Evolutionary conservation across 2,113 vertebrate species (phyloP).

Genomic region (Hemiprocne comata): DNA sequence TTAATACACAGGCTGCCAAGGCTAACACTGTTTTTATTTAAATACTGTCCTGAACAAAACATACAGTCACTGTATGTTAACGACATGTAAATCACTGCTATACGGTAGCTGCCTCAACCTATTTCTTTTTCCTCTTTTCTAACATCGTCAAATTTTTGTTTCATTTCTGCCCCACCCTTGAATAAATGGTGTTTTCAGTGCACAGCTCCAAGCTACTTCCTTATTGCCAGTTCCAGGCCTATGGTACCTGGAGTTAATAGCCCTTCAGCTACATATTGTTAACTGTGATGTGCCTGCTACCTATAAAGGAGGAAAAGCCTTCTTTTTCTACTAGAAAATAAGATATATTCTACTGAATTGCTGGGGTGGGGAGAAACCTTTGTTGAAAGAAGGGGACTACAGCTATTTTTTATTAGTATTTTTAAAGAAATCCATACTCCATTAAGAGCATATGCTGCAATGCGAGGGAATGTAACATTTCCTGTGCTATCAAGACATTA

Average conservation of each 20-base stretch:
- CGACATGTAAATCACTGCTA: slow-evolving; percentile 43
- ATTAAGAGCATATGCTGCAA: slow-evolving; percentile 18
- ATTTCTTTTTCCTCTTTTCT: slow-evolving; percentile 35
- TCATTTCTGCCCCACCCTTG: slow-evolving; percentile 46
- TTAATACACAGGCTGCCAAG: slow-evolving; percentile 46
- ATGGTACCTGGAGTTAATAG: slow-evolving; percentile 68
- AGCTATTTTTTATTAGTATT: slow-evolving; percentile 64
- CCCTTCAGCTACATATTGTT: slow-evolving; percentile 68
- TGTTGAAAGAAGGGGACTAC: slow-evolving; percentile 53
- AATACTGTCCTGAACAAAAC: slow-evolving; percentile 52
- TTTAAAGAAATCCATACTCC: slow-evolving; percentile 51
- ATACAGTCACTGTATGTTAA: background rate
- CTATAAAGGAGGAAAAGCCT: slow-evolving; percentile 43
- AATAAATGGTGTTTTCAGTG: slow-evolving; percentile 60
- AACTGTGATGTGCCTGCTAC: slow-evolving; percentile 53
- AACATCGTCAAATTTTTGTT: slow-evolving; percentile 66
- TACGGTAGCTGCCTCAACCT: slow-evolving; percentile 33
- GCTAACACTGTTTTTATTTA: slow-evolving; percentile 54
- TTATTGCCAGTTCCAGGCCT: slow-evolving; percentile 65
- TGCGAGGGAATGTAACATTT: slow-evolving; percentile 12
- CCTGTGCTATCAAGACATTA: slow-evolving; percentile 46
- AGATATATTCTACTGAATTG: slow-evolving; percentile 34
- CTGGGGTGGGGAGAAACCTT: slow-evolving; percentile 3
- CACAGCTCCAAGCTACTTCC: slow-evolving; percentile 61
- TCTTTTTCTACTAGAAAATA: slow-evolving; percentile 57